Percentiles rank a stretch among this genome's conserved stretches.
These are phyloP conservation scores for Tragopan temminckii DNA, from an alignment of 2,797 vertebrate species.

Conservation along the genomic window DNA sequence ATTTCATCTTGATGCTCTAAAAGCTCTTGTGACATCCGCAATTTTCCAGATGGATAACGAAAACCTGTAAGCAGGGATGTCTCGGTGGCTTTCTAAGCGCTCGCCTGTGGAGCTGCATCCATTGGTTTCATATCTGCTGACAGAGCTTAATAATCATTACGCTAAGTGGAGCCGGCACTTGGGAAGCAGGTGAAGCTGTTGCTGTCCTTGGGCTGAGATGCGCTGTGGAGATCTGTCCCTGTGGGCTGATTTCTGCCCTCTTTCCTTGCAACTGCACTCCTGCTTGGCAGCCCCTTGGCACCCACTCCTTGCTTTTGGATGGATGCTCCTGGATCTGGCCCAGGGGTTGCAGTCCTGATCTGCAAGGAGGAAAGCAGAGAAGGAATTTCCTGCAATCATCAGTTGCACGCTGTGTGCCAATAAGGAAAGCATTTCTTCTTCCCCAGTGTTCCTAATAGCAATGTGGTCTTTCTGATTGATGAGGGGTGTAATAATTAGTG, in stretches of 20 bases:
- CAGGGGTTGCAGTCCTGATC: background rate
- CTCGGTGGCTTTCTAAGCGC: accelerated
- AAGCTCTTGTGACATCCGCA: constrained; percentile 34
- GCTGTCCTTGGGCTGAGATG: constrained; percentile 13
- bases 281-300: background rate
- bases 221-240: accelerated
- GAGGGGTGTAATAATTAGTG: background rate
- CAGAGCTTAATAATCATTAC: constrained; percentile 32
- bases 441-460: background rate
- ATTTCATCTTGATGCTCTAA: constrained; percentile 30
- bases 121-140: constrained; percentile 45
- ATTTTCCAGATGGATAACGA: constrained; percentile 57
- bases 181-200: background rate
- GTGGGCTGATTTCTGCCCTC: background rate
- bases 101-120: background rate
- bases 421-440: background rate
- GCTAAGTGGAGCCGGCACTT: background rate
- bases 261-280: background rate
- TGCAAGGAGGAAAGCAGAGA: background rate
- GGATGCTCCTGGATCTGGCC: background rate
- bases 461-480: background rate
- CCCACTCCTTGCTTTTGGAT: background rate
- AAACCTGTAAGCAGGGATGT: background rate
- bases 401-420: background rate
- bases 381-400: background rate